These are phyloP conservation scores for Glyptemys insculpta DNA, from an alignment of 2,797 vertebrate genomes.

Conservation along the genomic window DNA sequence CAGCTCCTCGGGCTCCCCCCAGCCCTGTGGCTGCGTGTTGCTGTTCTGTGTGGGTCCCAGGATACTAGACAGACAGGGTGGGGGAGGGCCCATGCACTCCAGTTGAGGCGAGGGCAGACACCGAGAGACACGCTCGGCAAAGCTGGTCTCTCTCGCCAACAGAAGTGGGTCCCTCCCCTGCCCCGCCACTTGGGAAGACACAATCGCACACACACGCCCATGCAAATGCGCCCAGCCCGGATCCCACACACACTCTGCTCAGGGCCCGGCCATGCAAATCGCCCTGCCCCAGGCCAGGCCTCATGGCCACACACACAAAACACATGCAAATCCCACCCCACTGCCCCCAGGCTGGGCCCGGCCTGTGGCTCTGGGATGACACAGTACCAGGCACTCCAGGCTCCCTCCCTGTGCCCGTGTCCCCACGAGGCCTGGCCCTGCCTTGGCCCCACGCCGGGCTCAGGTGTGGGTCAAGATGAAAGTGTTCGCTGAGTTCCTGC, in stretches of 20 bases:
- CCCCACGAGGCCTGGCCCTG: not conserved
- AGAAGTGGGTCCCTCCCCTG: not conserved
- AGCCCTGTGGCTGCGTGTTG: not conserved
- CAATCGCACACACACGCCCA: not conserved
- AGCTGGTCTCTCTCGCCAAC: not conserved
- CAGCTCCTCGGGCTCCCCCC: not conserved
- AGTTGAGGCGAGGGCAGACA: not conserved
- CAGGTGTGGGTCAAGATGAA: not conserved
- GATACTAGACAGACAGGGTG: not conserved
- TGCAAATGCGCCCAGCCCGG: not conserved
- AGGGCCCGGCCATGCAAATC: not conserved
- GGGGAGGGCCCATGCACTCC: fast-evolving
- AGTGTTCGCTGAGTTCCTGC: no score
- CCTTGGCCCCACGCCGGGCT: not conserved
- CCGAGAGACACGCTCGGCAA: not conserved
- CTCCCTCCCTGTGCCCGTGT: not conserved
- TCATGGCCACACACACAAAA: not conserved
- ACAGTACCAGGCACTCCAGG: fast-evolving
- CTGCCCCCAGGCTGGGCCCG: no score
- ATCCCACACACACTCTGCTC: not conserved
- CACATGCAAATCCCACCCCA: fast-evolving
- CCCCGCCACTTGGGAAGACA: not conserved
- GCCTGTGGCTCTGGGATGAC: fast-evolving
- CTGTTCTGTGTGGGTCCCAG: no score
- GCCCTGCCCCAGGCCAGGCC: not conserved